Base-by-base conservation (phyloP, 2,888 invertebrate species). In the Nomada fabriciana region DNA sequence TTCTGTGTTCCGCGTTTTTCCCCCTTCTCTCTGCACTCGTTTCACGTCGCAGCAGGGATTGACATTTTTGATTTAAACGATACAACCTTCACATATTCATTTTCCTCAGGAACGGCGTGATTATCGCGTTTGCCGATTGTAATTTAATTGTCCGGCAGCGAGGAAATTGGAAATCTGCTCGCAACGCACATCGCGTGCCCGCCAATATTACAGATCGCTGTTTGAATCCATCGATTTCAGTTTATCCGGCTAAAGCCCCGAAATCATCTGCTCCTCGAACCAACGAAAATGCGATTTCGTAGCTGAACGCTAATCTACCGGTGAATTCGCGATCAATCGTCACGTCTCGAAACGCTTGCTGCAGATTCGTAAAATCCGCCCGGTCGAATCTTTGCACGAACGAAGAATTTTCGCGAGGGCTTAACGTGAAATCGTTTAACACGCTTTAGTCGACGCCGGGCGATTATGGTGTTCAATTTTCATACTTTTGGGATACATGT, bases 101-200 rank as follows among this genome's bases (percentile, higher is more conserved):
- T 81, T 76, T 73, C 63, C 73, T 52, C 65, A 69, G 50, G 59
- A 59, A 74, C 85, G 65, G 64, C 86, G 88, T 88, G 89, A 88
- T 89, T 90, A 89, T 89, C 89, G 89, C 82, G 86, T 86, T 88
- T 81, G 83, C 89, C 90, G 90, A 92, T 91, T 92, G 91, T 92
- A 92, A 93, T 92, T 92, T 93, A 92, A 93, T 92, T 91, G 91
- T 91, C 90, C 90, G 90, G 89, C 90, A 88, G 89, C 89, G 90
- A 89, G 90, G 89, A 91, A 92, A 93, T 92, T 92, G 91, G 90
- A 92, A 89, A 90, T 91, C 89, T 88, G 90, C 88, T 89, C 84
- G 90, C 80, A 78, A 89, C 90, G 88, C 87, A 84, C 82, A 86
- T 85, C 87, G 89, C 86, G 68, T 74, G 86, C 77, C 55, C 71